Evolutionary conservation across 2,888 invertebrate genomes (phyloP), one percentile per base, ranked within the genome.

Genomic region (Macrophya alboannulata): DNA sequence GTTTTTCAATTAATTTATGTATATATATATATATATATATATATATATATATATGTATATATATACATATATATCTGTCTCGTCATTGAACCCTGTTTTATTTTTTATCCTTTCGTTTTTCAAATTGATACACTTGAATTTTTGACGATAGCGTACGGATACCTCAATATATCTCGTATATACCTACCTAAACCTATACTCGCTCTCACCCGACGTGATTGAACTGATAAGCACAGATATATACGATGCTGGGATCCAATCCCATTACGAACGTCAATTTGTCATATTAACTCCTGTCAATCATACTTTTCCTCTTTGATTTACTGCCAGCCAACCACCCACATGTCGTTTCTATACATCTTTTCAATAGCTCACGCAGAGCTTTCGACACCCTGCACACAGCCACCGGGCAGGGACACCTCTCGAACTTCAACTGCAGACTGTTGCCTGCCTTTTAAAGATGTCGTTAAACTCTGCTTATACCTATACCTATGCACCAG

Each of bases 261-360:
- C 87, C 87, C 85, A 88, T 88, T 88, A 88, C 87, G 83, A 82
- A 85, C 88, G 86, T 86, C 86, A 87, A 88, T 86, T 88, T 88
- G 88, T 88, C 88, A 83, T 83, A 83, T 83, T 45, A 83, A 83
- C 83, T 71, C 40, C 83, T 25, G 83, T 83, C 83, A 83, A 83
- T 83, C 83, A 83, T 51, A 74, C 68, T 25, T 31, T 62, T 51
- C 25, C 68, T 71, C 68, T 83, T 83, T 83, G 83, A 83, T 83
- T 71, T 83, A 83, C 83, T 25, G 71, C 83, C 55, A 15, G 8
- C 48, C 48, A 15, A 15, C 10, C 17, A 9, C 43, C 12, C 81
- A 21, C 59, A 62, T 62, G 59, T 81, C 81, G 9, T 81, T 81
- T 81, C 59, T 81, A 81, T 62, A 81, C 81, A 81, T 51, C 62